Base-by-base conservation (phyloP, 92 coral and sea anemone genomes). In the Paramuricea clavata region DNA sequence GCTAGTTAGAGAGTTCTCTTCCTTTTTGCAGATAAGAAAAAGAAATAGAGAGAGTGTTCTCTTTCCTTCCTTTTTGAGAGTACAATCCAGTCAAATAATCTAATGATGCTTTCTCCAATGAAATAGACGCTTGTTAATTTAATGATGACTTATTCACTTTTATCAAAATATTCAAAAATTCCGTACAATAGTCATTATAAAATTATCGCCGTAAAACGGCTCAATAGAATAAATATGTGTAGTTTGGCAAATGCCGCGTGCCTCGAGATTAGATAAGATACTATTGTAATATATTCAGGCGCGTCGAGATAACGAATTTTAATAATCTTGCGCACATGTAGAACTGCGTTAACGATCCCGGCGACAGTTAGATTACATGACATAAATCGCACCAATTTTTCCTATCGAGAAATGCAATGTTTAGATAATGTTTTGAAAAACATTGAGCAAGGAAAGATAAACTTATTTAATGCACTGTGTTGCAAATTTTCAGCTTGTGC, bases 321-420 rank as follows among this genome's bases (percentile, higher is more conserved):
- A 54, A 54, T 54, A 54, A 54, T 54, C 17, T 54, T 21, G 11
- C 62, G 62, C 62, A 54, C 62, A 54, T 54, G 62, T 54, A 54
- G 6, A 21, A 21, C 5, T 17, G 62, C 26, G 62, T 54, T 19
- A 13, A 21, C 11, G 62, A 54, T 10, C 6, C 62, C 62, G 23
- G 25, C 62, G 62, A 54, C 62, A 54, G 23, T 1, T 21, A n/a
- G n/a, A n/a, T n/a, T n/a, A n/a, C n/a, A n/a, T 54, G 0, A 54
- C 62, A 54, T 54, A 54, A 54, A 54, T 10, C 27, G 27, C 62
- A 23, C 62, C 16, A 10, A 12, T 47, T 12, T 47, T 47, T n/a
- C 10, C 44, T 39, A 39, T 39, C 5, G 4, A 39, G 44, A 39
- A 39, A 39, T 39, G 10, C 44, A 39, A 10, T 4, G 44, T n/a